A percentile compares a stretch with the other conserved stretches of the same genome.
Evolutionary conservation across 2,888 invertebrate species (phyloP).

Genomic region (Zygaena filipendulae): DNA sequence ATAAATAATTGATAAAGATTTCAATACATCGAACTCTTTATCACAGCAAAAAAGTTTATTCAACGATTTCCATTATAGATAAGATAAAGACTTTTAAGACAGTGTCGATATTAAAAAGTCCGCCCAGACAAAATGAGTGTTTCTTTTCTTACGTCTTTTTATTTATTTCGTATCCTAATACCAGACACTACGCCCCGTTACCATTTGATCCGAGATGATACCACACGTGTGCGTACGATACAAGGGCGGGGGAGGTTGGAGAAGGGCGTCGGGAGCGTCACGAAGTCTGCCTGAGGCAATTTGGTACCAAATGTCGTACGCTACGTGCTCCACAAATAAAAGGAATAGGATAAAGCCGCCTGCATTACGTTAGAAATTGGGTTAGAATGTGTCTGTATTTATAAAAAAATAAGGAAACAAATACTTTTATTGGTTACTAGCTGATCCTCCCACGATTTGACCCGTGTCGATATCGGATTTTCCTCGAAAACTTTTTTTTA

Average conservation of each 20-base stretch:
- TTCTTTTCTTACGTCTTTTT: no score
- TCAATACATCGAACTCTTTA: no score
- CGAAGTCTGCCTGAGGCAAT: conserved; percentile 61
- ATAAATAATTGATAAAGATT: no score
- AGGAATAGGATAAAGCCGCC: conserved; percentile 50
- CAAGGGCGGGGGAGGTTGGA: conserved; percentile 47
- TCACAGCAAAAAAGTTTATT: no score
- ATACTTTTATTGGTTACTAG: conserved; percentile 22
- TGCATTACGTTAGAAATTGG: conserved; percentile 42
- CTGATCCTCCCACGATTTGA: conserved; percentile 18
- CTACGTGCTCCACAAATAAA: conserved; percentile 64
- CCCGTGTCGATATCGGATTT: no score
- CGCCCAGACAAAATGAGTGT: no score
- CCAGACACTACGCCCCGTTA: conserved; percentile 7
- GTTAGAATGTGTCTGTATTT: conserved; percentile 21
- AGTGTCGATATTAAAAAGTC: no score
- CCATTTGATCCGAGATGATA: conserved; percentile 13
- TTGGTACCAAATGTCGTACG: conserved; percentile 63
- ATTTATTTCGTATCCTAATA: conserved; percentile 5
- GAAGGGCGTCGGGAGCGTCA: conserved; percentile 41
- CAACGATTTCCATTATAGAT: no score
- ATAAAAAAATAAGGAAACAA: conserved; percentile 18
- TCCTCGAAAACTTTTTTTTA: no score
- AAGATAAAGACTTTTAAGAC: no score
- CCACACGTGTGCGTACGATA: conserved; percentile 49